Conservation (phyloP, 2,113 vertebrate species). For the Saimiri boliviensis region DNA sequence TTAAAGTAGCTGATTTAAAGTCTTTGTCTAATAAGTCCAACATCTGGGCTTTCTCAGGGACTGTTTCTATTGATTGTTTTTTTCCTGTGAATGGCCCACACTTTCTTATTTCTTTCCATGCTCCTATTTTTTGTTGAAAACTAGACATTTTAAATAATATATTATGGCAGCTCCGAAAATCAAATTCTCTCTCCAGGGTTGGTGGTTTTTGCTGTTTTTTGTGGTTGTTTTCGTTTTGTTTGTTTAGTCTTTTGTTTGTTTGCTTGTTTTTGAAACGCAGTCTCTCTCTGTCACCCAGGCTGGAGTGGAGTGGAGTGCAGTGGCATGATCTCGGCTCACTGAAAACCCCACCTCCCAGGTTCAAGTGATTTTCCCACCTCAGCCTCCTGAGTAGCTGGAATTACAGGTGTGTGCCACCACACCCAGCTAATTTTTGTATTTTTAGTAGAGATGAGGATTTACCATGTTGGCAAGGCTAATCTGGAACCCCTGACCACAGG, state of each 20-base stretch:
- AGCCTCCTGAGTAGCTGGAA: no score
- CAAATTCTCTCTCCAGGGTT: background rate
- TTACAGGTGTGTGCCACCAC: no score
- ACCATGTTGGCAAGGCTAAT: no score
- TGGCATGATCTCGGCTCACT: no score
- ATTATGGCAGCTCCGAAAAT: background rate
- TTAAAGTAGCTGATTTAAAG: background rate
- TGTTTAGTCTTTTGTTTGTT: background rate
- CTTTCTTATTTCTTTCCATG: background rate
- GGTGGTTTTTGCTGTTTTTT: background rate
- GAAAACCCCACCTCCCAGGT: no score
- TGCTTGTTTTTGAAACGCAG: no score
- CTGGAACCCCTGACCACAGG: no score
- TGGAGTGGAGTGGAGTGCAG: no score
- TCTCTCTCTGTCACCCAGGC: background rate
- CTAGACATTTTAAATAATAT: background rate
- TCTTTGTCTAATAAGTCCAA: background rate
- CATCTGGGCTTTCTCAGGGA: background rate
- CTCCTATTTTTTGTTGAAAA: background rate
- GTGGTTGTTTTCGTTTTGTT: background rate
- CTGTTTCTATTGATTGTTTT: background rate
- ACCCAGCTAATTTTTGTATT: no score
- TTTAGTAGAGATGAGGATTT: no score
- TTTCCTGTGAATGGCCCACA: background rate
- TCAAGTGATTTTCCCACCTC: no score